Percentiles rank a stretch among this genome's conserved stretches.
phyloP scores from a whole-genome alignment of 2,113 vertebrate genomes.

The Paracanthobrama guichenoti region DNA sequence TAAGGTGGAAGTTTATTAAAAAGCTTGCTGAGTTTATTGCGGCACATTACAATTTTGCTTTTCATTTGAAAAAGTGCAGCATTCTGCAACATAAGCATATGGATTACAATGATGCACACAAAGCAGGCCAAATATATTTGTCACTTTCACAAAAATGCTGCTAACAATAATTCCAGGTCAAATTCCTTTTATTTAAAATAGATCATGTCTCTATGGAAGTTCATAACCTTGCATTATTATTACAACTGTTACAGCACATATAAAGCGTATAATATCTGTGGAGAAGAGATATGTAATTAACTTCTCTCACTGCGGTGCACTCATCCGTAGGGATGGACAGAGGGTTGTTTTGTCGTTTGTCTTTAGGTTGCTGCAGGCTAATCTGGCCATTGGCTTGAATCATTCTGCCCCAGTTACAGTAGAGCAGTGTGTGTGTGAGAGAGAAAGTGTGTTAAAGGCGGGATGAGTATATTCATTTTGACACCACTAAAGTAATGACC shows the following conservation, averaged over 20 bases:
- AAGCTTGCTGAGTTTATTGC: neutral
- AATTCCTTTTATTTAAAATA: neutral
- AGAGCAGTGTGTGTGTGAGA: slow-evolving; percentile 35
- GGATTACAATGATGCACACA: neutral
- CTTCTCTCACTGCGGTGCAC: slow-evolving; percentile 15
- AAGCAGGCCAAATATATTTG: slow-evolving; percentile 16
- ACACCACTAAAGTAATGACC: slow-evolving; percentile 50
- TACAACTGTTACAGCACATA: neutral
- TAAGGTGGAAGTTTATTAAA: slow-evolving; percentile 42
- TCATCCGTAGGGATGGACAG: slow-evolving; percentile 31
- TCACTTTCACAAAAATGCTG: slow-evolving; percentile 7
- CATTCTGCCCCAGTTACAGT: slow-evolving; percentile 78
- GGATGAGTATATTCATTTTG: slow-evolving; percentile 49
- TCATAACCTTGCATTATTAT: neutral
- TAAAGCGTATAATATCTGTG: slow-evolving; percentile 12
- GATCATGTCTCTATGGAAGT: neutral
- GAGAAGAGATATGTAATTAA: slow-evolving; percentile 27
- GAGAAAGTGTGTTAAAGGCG: neutral
- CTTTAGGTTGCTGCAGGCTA: slow-evolving; percentile 46
- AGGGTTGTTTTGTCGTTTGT: slow-evolving; percentile 52
- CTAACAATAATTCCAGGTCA: slow-evolving; percentile 14
- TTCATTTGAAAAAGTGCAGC: slow-evolving; percentile 7
- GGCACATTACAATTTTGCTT: neutral
- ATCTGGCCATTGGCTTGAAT: slow-evolving; percentile 68
- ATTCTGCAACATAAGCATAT: neutral